These are phyloP conservation scores for Balaeniceps rex DNA, from an alignment of 2,113 vertebrate species.

Conservation along the genomic window DNA sequence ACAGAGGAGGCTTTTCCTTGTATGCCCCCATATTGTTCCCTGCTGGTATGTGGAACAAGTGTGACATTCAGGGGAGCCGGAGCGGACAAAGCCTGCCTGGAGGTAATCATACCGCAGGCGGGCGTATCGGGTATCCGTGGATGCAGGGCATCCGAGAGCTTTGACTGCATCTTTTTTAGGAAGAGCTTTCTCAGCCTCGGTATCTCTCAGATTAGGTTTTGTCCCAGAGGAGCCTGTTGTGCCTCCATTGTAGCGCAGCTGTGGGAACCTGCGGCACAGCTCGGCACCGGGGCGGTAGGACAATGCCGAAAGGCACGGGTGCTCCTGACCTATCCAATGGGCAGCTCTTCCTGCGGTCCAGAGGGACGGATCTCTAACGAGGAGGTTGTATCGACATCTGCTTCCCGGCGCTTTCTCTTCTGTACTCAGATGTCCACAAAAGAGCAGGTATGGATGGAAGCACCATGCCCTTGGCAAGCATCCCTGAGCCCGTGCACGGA, in stretches of 20 bases:
- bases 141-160: constrained; percentile 44
- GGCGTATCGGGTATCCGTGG: constrained; percentile 65
- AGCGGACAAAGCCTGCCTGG: constrained; percentile 57
- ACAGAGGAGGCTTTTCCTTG: constrained; percentile 40
- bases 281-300: background rate
- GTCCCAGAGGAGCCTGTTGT: constrained; percentile 63
- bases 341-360: background rate
- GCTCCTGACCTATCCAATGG: background rate
- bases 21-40: constrained; percentile 32
- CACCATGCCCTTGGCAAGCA: background rate
- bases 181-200: constrained; percentile 67
- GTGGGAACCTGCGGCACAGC: constrained; percentile 62
- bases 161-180: constrained; percentile 62
- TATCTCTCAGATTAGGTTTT: constrained; percentile 74
- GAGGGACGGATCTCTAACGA: background rate
- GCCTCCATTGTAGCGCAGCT: constrained; percentile 61
- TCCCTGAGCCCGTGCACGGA: background rate
- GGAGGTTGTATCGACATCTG: background rate
- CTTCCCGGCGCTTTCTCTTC: background rate
- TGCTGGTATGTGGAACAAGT: constrained; percentile 58
- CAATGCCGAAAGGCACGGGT: constrained; percentile 11
- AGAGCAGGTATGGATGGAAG: background rate
- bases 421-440: background rate
- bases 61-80: constrained; percentile 61
- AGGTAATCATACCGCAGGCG: background rate